phyloP scores from a whole-genome alignment of 2,113 vertebrate genomes.

The Aplodontia rufa region DNA sequence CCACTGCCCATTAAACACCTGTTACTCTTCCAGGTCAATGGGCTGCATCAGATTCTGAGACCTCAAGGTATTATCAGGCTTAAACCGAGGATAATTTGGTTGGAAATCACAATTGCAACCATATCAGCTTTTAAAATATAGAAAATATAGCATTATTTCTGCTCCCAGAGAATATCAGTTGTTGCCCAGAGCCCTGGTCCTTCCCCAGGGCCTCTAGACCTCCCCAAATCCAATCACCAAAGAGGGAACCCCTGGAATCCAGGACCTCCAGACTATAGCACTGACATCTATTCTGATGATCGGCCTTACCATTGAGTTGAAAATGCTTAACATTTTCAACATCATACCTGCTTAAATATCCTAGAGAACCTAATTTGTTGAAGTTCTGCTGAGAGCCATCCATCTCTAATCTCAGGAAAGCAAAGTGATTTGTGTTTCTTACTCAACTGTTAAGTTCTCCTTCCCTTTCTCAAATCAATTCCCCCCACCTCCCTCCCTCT shows the following conservation, averaged over 20 bases:
- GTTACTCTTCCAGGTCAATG: background rate
- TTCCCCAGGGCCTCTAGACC: background rate
- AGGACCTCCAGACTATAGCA: background rate
- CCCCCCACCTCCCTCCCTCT: background rate
- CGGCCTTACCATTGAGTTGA: background rate
- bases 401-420: conserved; percentile 53
- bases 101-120: background rate
- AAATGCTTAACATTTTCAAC: background rate
- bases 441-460: background rate
- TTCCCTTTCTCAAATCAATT: background rate
- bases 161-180: background rate
- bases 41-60: background rate
- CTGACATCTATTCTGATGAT: background rate
- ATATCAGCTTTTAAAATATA: background rate
- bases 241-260: background rate
- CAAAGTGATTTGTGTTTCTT: conserved; percentile 69
- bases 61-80: background rate
- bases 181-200: background rate
- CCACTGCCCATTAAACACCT: background rate
- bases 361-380: background rate
- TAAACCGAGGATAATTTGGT: background rate
- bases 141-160: background rate
- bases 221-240: background rate
- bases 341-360: background rate
- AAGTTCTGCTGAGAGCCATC: background rate